Conservation (phyloP, 2,113 vertebrate species). For the Smithornis capensis region DNA sequence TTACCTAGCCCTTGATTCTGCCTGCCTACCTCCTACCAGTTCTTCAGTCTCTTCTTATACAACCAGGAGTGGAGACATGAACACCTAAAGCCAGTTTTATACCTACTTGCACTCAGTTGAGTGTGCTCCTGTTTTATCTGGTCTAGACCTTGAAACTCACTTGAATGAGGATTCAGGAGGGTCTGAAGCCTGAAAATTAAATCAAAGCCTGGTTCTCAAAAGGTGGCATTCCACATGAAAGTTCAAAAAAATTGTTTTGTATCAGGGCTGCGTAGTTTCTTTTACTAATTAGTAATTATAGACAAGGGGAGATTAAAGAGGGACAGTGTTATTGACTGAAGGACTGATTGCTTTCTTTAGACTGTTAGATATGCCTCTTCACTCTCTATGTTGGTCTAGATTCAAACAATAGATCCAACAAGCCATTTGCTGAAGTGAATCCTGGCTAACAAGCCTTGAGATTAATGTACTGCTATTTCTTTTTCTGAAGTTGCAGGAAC, state of each 20-base stretch:
- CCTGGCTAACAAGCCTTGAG: neutral
- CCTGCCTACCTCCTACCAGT: neutral
- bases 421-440: neutral
- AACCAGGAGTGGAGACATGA: neutral
- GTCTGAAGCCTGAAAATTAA: neutral
- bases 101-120: neutral
- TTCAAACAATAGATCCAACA: neutral
- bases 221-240: neutral
- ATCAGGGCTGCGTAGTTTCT: neutral
- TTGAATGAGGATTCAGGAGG: neutral
- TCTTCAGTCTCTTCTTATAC: neutral
- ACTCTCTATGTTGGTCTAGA: neutral
- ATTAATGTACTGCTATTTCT: neutral
- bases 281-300: neutral
- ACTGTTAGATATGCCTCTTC: neutral
- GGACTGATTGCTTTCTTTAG: neutral
- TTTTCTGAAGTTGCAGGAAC: neutral
- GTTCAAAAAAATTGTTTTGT: no score
- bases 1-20: neutral
- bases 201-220: neutral
- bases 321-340: neutral
- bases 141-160: neutral
- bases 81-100: neutral
- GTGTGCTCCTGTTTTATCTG: neutral
- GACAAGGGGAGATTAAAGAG: neutral